These are phyloP conservation scores for Strix occidentalis DNA, from an alignment of 2,797 vertebrate genomes.

Conservation along the genomic window DNA sequence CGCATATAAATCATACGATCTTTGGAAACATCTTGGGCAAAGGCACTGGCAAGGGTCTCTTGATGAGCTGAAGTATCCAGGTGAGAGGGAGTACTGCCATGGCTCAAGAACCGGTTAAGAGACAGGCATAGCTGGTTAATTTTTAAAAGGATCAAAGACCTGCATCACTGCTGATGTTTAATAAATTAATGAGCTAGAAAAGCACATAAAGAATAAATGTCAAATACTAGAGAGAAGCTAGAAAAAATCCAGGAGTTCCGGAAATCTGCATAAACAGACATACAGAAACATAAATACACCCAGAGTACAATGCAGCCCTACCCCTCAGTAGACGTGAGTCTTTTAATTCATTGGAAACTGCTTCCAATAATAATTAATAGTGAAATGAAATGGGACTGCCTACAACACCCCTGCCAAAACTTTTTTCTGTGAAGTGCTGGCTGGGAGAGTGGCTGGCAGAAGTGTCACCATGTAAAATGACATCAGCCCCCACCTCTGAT, in stretches of 20 bases:
- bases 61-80: neutral
- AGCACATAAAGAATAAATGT: neutral
- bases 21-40: neutral
- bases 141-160: constrained; percentile 9
- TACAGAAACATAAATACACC: neutral
- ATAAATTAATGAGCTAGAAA: constrained; percentile 39
- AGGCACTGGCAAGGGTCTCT: neutral
- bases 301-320: neutral
- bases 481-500: neutral
- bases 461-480: neutral
- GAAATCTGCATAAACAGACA: neutral
- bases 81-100: neutral
- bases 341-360: neutral
- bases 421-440: neutral
- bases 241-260: neutral
- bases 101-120: neutral
- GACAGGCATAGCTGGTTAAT: neutral
- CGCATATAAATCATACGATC: rapidly evolving
- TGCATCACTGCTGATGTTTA: neutral
- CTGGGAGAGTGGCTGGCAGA: neutral
- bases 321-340: rapidly evolving
- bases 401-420: neutral
- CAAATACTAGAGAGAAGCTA: neutral
- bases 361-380: neutral
- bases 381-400: neutral